phyloP scores from a whole-genome alignment of 1,140 invertebrate species.

The Leptonema lineaticorne region DNA sequence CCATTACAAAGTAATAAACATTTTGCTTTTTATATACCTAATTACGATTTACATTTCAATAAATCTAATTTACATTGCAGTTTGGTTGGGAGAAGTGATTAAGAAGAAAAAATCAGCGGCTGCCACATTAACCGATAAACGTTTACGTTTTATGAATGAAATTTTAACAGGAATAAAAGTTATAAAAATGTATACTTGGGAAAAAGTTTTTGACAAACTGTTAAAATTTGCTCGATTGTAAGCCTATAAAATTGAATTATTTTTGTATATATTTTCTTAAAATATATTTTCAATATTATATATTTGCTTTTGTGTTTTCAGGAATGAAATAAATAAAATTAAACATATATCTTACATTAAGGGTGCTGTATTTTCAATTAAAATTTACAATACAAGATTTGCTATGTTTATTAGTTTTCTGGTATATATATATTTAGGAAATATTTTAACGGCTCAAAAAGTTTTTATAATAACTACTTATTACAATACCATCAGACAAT shows the following conservation, averaged over 20 bases:
- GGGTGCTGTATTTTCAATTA: slow-evolving; percentile 26
- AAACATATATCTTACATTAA: slow-evolving; percentile 19
- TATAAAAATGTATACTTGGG: slow-evolving; percentile 69
- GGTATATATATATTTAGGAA: slow-evolving; percentile 32
- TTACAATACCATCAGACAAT: slow-evolving; percentile 28
- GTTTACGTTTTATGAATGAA: slow-evolving; percentile 69
- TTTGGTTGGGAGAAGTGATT: slow-evolving; percentile 41
- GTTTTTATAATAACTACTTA: slow-evolving; percentile 31
- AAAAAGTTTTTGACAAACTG: slow-evolving; percentile 55
- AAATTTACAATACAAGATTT: slow-evolving; percentile 25
- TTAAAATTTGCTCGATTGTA: slow-evolving; percentile 42
- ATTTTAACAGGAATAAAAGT: slow-evolving; percentile 59
- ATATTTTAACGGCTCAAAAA: slow-evolving; percentile 33
- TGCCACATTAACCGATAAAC: slow-evolving; percentile 63
- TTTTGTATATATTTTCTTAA: too few species aligned
- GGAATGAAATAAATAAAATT: slow-evolving; percentile 37
- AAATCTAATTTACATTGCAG: slow-evolving; percentile 32
- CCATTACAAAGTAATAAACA: slow-evolving; percentile 37
- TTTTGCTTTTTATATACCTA: too few species aligned
- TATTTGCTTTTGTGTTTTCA: slow-evolving; percentile 11
- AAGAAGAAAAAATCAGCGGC: slow-evolving; percentile 49
- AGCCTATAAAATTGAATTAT: too few species aligned
- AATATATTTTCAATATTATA: background rate
- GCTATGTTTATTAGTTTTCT: slow-evolving; percentile 33
- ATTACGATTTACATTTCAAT: too few species aligned